phyloP scores from a whole-genome alignment of 2,113 vertebrate genomes.

The Baryphthengus martii region DNA sequence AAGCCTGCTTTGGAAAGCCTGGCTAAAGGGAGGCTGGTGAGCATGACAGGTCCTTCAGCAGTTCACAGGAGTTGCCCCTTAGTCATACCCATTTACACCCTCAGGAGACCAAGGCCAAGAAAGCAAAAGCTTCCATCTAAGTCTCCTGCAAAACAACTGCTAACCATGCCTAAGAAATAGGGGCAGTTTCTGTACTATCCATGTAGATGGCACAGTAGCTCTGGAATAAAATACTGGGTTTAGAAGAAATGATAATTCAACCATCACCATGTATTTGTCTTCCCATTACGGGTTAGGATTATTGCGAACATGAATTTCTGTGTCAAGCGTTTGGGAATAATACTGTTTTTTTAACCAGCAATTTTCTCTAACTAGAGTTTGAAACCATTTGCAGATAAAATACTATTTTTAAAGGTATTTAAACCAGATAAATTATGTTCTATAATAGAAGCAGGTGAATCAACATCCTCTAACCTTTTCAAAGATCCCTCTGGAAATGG shows the following conservation, averaged over 20 bases:
- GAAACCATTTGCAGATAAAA: background rate
- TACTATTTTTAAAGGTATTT: background rate
- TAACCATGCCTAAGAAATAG: background rate
- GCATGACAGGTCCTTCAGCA: background rate
- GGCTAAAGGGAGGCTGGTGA: background rate
- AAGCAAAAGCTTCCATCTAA: background rate
- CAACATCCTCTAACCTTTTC: slow-evolving; percentile 6
- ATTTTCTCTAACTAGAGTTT: background rate
- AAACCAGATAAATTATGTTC: slow-evolving; percentile 10
- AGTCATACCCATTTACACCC: background rate
- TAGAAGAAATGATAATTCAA: background rate
- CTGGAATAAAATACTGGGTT: background rate
- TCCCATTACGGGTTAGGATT: background rate
- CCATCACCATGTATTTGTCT: background rate
- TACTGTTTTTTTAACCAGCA: background rate
- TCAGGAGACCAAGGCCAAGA: background rate
- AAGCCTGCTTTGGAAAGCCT: background rate
- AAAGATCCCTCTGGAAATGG: background rate
- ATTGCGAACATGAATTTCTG: background rate
- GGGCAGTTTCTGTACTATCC: background rate
- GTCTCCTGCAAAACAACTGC: background rate
- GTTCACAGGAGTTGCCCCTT: background rate
- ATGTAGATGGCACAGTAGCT: background rate
- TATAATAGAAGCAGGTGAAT: background rate
- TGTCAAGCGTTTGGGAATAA: background rate